These are phyloP conservation scores for Epizoanthus rinbou DNA, from an alignment of 92 coral and sea anemone genomes.

Conservation along the genomic window DNA sequence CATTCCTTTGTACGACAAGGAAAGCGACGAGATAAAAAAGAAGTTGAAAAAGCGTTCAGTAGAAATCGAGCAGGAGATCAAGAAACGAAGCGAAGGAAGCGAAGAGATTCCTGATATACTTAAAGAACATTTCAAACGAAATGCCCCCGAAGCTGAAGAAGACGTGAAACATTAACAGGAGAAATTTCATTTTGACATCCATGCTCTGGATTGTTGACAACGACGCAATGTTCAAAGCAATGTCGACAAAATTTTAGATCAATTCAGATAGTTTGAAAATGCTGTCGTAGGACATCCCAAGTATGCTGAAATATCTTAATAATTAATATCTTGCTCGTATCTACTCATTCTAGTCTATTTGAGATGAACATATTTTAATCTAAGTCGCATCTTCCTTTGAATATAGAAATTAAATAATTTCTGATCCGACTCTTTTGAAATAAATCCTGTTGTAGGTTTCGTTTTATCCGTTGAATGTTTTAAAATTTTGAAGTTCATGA, in stretches of 20 bases:
- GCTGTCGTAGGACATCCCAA: too few relatives aligned
- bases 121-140: slow-evolving; percentile 91
- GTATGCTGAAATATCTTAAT: too few relatives aligned
- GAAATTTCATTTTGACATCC: neutral
- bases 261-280: too few relatives aligned
- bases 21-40: slow-evolving; percentile 75
- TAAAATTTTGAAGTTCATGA: neutral
- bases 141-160: slow-evolving; percentile 55
- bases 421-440: too few relatives aligned
- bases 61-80: slow-evolving; percentile 74
- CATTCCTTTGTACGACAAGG: slow-evolving; percentile 80
- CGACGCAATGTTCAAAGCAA: neutral
- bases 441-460: neutral
- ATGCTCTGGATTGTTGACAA: neutral
- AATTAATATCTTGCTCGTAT: too few relatives aligned
- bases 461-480: neutral
- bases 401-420: too few relatives aligned
- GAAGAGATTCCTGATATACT: slow-evolving; percentile 84
- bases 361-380: too few relatives aligned
- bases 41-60: slow-evolving; percentile 85
- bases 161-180: slow-evolving; percentile 6
- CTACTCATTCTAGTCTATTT: too few relatives aligned
- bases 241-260: neutral
- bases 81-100: slow-evolving; percentile 70
- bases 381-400: too few relatives aligned